These are phyloP conservation scores for Rhyacichthys aspro DNA, from an alignment of 2,797 vertebrate species.

Conservation along the genomic window DNA sequence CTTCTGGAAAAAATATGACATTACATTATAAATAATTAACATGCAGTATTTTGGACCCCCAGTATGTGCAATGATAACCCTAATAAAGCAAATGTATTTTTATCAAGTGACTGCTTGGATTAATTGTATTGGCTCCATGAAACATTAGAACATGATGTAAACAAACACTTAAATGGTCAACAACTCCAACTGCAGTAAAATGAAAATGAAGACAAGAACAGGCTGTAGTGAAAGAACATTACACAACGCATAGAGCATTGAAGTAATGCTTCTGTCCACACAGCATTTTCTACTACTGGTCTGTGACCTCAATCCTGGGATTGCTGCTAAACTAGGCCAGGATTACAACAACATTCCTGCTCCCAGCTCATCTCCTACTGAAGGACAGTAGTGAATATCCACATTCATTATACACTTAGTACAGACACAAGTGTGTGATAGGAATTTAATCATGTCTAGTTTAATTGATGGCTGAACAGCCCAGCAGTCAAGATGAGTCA, in stretches of 20 bases:
- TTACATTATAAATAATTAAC: slow-evolving; percentile 31
- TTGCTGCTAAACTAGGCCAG: slow-evolving; percentile 74
- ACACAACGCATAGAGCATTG: slow-evolving; percentile 49
- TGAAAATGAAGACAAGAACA: background rate
- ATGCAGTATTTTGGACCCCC: slow-evolving; percentile 9
- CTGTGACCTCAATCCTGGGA: slow-evolving; percentile 84
- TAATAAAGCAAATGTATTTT: slow-evolving; percentile 76
- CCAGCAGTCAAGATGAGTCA: background rate
- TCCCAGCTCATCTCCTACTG: slow-evolving; percentile 62
- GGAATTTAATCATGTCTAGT: too few relatives aligned
- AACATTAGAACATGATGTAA: background rate
- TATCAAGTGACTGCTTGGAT: slow-evolving; percentile 29
- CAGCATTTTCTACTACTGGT: slow-evolving; percentile 79
- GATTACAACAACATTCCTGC: slow-evolving; percentile 74
- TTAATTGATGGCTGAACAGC: background rate
- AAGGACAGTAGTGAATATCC: slow-evolving; percentile 55
- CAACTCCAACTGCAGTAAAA: background rate
- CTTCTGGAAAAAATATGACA: background rate
- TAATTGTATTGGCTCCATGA: background rate
- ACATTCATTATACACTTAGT: background rate
- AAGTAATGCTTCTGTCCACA: slow-evolving; percentile 67
- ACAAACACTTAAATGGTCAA: background rate
- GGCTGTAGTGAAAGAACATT: slow-evolving; percentile 44
- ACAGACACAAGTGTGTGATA: background rate
- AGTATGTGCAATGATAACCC: slow-evolving; percentile 35